Base-by-base conservation (phyloP, 2,797 vertebrate species). In the Crypturellus tataupa region DNA sequence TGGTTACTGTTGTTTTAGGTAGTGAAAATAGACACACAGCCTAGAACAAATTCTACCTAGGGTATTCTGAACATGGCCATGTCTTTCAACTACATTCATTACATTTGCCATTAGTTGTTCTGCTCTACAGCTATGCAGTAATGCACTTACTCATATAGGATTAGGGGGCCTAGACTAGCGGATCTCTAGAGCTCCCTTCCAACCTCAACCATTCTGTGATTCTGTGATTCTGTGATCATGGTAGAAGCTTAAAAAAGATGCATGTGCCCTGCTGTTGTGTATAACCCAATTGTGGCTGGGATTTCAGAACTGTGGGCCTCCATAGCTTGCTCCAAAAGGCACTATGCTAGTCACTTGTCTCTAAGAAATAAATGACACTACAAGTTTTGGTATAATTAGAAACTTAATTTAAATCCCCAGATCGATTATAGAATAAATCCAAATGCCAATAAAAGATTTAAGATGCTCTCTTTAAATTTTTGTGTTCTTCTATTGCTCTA, bases 341-440 rank as follows among this genome's bases (percentile, higher is more conserved):
- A 39, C 35, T 35, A 70, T 63, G 17, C 56, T 46, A 37, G 53
- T 39, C 31, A 77, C 51, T 20, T n/a, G 10, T 63, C 29, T 70
- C 56, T 85, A 39, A 59, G 71, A 87, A 86, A 58, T 76, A 25
- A 85, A 49, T 40, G 70, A 83, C 44, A 10, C 39, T 81, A 37
- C 37, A 73, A 84, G 33, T 21, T 53, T 25, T 70, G 19, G 63
- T 44, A 20, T 29, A 85, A 64, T 84, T 64, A 86, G 80, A 71
- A 15, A 59, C 37, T 72, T 89, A 13, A 89, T 86, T 82, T 25
- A 91, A 90, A 80, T 82, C 77, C 85, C 44, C 37, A 25, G 12
- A 55, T 85, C 63, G 51, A 55, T 82, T 68, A 42, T 21, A 65
- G 56, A n/a, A 84, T 81, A 91, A 95, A 84, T 89, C 49, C 35